Conservation (phyloP, 1,140 invertebrate genomes). For the Trachymyrmex septentrionalis region DNA sequence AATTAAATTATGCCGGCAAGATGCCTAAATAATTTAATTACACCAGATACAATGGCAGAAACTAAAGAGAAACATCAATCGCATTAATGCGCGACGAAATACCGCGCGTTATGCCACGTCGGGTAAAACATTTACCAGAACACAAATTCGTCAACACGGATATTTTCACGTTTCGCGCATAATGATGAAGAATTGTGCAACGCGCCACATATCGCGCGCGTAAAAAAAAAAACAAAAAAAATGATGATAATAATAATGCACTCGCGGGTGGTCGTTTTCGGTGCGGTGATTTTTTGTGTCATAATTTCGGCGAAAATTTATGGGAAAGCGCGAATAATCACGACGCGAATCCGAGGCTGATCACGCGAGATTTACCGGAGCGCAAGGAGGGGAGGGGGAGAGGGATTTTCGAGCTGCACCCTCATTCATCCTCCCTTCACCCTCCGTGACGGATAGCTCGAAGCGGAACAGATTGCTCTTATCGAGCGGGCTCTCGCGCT, state of each 20-base stretch:
- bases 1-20: background rate
- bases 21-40: constrained; percentile 30
- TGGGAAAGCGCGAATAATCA: constrained; percentile 16
- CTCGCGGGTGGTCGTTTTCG: background rate
- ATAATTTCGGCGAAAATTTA: constrained; percentile 43
- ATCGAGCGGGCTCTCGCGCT: constrained; percentile 28
- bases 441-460: constrained; percentile 49
- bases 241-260: constrained; percentile 7
- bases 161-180: constrained; percentile 8
- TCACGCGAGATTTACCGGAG: constrained; percentile 37
- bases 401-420: constrained; percentile 41
- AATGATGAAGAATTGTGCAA: background rate
- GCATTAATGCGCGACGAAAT: background rate
- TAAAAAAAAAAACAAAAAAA: too few species aligned
- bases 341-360: background rate
- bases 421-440: background rate
- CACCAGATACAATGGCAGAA: background rate
- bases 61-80: constrained; percentile 22
- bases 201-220: background rate
- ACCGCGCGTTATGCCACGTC: too few species aligned
- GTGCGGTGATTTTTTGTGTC: constrained; percentile 30
- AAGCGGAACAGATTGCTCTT: constrained; percentile 67
- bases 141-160: background rate
- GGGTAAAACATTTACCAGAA: background rate
- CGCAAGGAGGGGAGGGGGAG: too few species aligned